phyloP scores from a whole-genome alignment of 2,113 vertebrate genomes.

The Prunella himalayana region DNA sequence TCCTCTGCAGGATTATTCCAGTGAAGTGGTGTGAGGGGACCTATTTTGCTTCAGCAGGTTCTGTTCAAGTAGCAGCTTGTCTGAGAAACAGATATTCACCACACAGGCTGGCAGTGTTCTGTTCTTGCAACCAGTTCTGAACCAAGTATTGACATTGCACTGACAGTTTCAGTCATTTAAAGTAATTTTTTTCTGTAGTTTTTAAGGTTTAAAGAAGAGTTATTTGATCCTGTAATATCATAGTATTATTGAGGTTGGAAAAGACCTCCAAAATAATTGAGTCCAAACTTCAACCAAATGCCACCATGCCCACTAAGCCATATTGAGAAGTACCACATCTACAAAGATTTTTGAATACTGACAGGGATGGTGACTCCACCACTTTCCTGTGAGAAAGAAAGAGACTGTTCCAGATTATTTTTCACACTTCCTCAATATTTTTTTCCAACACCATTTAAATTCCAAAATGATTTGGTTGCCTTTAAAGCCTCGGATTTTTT shows the following conservation, averaged over 20 bases:
- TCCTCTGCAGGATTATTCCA: neutral
- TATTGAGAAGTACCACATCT: neutral
- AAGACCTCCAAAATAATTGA: neutral
- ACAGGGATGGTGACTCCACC: neutral
- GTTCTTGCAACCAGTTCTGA: neutral
- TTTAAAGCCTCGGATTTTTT: neutral
- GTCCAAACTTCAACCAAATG: neutral
- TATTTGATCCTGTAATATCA: neutral
- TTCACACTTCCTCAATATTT: neutral
- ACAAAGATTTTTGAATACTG: neutral
- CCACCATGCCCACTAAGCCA: neutral
- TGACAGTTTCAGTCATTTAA: neutral
- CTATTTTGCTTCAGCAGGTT: neutral
- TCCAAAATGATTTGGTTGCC: fast-evolving
- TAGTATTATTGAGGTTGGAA: fast-evolving
- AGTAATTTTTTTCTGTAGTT: neutral
- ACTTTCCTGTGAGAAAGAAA: too few relatives aligned
- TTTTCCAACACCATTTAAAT: neutral
- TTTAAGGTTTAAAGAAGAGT: neutral
- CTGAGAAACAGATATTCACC: neutral
- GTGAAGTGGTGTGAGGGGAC: neutral
- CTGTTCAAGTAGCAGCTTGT: neutral
- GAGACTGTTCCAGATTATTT: neutral
- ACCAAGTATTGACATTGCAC: neutral
- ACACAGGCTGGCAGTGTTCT: neutral